Evolutionary conservation across 2,113 vertebrate species (phyloP).

Genomic region (Mastomys coucha): DNA sequence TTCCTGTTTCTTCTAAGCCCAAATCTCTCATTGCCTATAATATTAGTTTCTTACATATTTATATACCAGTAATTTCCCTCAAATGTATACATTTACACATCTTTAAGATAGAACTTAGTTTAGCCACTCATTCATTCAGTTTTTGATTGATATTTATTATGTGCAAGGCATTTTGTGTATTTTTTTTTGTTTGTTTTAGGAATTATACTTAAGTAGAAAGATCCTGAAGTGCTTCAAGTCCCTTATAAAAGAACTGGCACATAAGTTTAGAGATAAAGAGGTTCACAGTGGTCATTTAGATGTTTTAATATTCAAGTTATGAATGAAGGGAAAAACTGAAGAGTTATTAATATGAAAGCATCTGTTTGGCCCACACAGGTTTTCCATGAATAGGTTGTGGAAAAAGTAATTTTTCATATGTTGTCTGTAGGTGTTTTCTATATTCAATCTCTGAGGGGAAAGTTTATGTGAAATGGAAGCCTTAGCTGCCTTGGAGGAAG

Average conservation of each 20-base stretch:
- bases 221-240: background rate
- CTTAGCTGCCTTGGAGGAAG: constrained; percentile 34
- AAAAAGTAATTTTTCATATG: constrained; percentile 60
- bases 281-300: constrained; percentile 5
- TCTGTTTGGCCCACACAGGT: constrained; percentile 70
- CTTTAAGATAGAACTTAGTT: constrained; percentile 7
- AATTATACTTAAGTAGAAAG: constrained; percentile 29
- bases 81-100: constrained; percentile 12
- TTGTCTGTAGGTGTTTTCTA: constrained; percentile 73
- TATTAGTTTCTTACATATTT: constrained; percentile 45
- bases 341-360: constrained; percentile 47
- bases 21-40: constrained; percentile 1
- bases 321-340: constrained; percentile 68
- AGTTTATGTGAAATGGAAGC: constrained; percentile 71
- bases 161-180: background rate
- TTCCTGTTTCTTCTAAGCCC: background rate
- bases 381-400: constrained; percentile 78
- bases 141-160: constrained; percentile 30
- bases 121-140: background rate
- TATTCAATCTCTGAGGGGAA: constrained; percentile 53
- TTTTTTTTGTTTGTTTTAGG: constrained; percentile 50
- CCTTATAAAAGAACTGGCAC: constrained; percentile 25
- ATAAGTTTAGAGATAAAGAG: constrained; percentile 37
- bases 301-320: constrained; percentile 62
- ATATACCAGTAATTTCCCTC: background rate